A percentile compares a stretch with the other conserved stretches of the same genome.
Evolutionary conservation across 2,113 vertebrate species (phyloP).

Genomic region (Lanius ludovicianus): DNA sequence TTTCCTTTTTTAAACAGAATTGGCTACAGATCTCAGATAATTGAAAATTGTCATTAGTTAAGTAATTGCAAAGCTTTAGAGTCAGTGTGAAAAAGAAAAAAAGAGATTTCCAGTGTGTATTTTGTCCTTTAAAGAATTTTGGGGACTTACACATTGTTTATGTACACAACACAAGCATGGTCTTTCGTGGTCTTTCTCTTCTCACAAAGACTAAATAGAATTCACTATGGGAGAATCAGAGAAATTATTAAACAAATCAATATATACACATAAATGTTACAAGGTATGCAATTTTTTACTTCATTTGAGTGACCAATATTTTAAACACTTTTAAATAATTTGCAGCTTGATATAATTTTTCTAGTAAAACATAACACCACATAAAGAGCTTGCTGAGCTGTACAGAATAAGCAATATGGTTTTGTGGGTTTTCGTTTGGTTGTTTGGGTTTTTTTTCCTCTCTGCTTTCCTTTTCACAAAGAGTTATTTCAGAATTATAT

Average conservation of each 20-base stretch:
- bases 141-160: neutral
- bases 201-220: neutral
- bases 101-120: neutral
- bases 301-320: neutral
- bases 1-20: neutral
- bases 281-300: neutral
- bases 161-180: neutral
- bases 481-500: neutral
- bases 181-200: neutral
- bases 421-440: neutral
- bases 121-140: neutral
- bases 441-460: fast-evolving
- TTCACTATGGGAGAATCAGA: neutral
- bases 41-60: neutral
- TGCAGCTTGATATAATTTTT: neutral
- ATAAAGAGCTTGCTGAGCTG: neutral
- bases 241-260: neutral
- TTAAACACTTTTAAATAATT: neutral
- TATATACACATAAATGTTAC: neutral
- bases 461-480: neutral
- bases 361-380: neutral
- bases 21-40: neutral
- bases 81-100: neutral
- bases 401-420: neutral
- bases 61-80: neutral